Evolutionary conservation across 2,888 invertebrate species (phyloP), one percentile per base, ranked within the genome.

Genomic region (Idaea biselata): DNA sequence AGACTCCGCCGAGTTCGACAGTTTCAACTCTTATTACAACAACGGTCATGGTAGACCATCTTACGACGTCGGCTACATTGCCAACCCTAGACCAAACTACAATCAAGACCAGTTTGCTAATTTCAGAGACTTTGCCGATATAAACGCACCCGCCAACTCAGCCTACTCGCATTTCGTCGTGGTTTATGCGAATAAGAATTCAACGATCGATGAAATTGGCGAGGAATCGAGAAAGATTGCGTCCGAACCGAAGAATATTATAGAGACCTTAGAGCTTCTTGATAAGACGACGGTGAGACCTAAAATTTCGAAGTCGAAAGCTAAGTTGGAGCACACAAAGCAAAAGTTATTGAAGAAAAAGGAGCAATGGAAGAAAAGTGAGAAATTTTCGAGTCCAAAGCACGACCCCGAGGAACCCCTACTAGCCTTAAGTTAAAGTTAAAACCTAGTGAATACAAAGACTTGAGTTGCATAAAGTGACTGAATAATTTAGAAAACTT

Each of bases 111-210:
- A 97, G 78, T 97, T 97, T 78, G 97, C 97, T 5, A 97, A 97
- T 80, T 97, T 97, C 89, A 94, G 97, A 75, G 97, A 97, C 81
- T 97, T 97, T 78, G 97, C 97, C 0, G 97, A 97, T 75, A 97
- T 97, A 62, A 97, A 97, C 68, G 95, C 96, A 3, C 97, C 97
- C 0, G 94, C 96, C 0, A 96, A 96, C 78, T 87, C 92, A 1
- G 96, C 96, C 6, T 97, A 96, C 83, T 97, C 97, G 0, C 96
- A 97, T 73, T 95, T 95, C 68, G 96, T 97, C 33, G 95, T 97
- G 0, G 97, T 97, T 0, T 97, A 97, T 79, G 96, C 96, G 0
- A 96, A 96, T 72, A 96, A 96, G 81, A 97, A 97, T 75, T 94
- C 94, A 7, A 96, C 95, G 3, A 87, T 92, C 69, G 93, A 93